Evolutionary conservation across 2,888 invertebrate genomes (phyloP), one percentile per base, ranked within the genome.

Genomic region (Rhagonycha fulva): DNA sequence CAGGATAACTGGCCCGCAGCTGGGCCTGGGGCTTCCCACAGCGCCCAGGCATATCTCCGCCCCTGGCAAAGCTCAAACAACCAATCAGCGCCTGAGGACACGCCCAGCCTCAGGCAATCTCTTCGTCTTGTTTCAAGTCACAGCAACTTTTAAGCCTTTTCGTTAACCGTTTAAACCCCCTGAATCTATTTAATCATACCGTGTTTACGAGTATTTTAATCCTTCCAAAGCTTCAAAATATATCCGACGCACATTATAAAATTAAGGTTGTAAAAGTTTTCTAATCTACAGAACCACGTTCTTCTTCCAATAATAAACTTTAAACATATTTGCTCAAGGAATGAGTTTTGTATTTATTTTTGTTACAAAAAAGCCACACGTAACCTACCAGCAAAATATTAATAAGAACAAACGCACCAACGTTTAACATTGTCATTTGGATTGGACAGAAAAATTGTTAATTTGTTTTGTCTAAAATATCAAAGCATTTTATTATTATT

Each of bases 81-180:
- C 86, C 86, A 86, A 86, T 86, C 81, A 83, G 82, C 81, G 84
- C 85, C 84, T 80, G 81, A 83, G 84, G 86, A 85, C 84, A 87
- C 86, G 86, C 86, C 86, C 85, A 80, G 86, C 86, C 86, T 79
- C 81, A 80, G 86, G 86, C 86, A 78, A 84, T 85, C 80, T 73
- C 76, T 47, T 69, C 74, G 75, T 71, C 69, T 66, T 70, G 74
- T 61, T 26, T 24, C 71, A 74, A 74, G 74, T 71, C 61, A 69
- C 14, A 24, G 70, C 28, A 73, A 66, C 62, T 68, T 73, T 73
- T 61, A 74, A 74, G 47, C 66, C 69, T 70, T 74, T 70, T 62
- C 63, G 63, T 66, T 66, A 47, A 66, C 63, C 63, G 63, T 72
- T 71, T 47, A 68, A 66, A 68, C 32, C 62, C 69, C 62, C 74